Conservation (phyloP, 2,888 invertebrate species). For the Drosophila suboccidentalis region DNA sequence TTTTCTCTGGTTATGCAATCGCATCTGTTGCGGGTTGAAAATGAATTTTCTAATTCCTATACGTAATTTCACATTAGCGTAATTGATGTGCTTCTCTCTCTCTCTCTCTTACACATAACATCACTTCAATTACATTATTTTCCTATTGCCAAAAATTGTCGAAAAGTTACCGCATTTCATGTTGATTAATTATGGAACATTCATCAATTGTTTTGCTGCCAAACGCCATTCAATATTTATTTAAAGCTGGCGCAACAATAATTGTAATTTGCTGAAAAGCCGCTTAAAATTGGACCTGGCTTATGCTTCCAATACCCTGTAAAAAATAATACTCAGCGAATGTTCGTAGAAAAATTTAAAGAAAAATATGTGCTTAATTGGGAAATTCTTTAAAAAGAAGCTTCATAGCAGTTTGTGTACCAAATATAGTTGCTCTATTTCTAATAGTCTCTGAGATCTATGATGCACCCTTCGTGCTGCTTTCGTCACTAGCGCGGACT, state of each 20-base stretch:
- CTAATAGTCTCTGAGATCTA: too few species aligned
- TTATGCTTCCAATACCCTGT: neutral
- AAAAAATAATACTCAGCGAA: neutral
- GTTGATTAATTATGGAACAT: constrained; percentile 35
- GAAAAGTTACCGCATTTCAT: constrained; percentile 2
- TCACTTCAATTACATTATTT: constrained; percentile 37
- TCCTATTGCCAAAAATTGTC: constrained; percentile 11
- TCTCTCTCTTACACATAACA: constrained; percentile 32
- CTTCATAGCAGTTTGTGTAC: too few species aligned
- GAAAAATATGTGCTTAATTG: too few species aligned
- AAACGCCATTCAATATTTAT: constrained; percentile 34
- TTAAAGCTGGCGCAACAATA: constrained; percentile 22
- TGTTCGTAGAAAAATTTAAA: too few species aligned
- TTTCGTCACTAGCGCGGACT: too few species aligned
- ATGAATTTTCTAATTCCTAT: constrained; percentile 13
- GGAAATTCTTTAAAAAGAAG: too few species aligned
- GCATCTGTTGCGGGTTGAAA: constrained; percentile 4
- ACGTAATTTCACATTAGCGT: constrained; percentile 37
- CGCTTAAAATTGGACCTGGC: constrained; percentile 2
- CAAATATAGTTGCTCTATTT: too few species aligned
- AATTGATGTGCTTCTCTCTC: constrained; percentile 29
- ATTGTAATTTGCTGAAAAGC: constrained; percentile 24
- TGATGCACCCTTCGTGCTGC: too few species aligned
- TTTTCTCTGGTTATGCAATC: constrained; percentile 10
- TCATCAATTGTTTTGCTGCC: constrained; percentile 19